A percentile compares a stretch with the other conserved stretches of the same genome.
These are phyloP conservation scores for Trichogramma evanescens DNA, from an alignment of 2,888 invertebrate species.

Conservation along the genomic window DNA sequence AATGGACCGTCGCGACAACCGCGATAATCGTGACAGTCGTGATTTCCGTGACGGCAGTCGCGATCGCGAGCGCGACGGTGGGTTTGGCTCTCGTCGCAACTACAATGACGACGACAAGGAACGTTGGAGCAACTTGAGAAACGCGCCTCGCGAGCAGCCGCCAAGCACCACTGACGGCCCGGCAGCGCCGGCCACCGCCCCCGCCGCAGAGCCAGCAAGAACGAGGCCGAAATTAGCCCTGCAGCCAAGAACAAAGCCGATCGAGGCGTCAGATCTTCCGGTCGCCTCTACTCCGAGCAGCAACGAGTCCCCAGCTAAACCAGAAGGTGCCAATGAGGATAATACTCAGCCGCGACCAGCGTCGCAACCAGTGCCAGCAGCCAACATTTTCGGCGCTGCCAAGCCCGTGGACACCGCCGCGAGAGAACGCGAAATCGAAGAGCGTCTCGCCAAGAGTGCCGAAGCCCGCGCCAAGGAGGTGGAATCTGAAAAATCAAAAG, in stretches of 20 bases:
- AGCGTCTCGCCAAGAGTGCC: slow-evolving; percentile 61
- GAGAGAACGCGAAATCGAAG: slow-evolving; percentile 85
- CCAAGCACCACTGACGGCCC: not conserved
- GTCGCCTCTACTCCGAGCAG: slow-evolving; percentile 22
- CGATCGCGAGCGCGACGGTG: slow-evolving; percentile 38
- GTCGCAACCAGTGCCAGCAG: slow-evolving; percentile 55
- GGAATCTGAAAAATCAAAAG: slow-evolving; percentile 22
- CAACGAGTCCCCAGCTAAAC: slow-evolving; percentile 19
- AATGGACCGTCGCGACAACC: slow-evolving; percentile 5
- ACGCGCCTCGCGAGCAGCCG: not conserved
- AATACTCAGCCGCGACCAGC: slow-evolving; percentile 30
- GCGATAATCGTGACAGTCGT: slow-evolving; percentile 17
- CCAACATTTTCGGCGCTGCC: slow-evolving; percentile 88
- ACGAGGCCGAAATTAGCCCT: slow-evolving; percentile 74
- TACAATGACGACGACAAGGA: slow-evolving; percentile 30
- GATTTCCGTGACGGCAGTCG: slow-evolving; percentile 47
- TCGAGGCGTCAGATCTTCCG: slow-evolving; percentile 42
- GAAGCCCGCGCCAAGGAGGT: slow-evolving; percentile 38
- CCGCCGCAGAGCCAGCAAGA: slow-evolving; percentile 48
- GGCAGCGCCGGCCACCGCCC: slow-evolving; percentile 4
- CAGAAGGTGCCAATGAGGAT: slow-evolving; percentile 25
- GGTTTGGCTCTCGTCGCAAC: slow-evolving; percentile 40
- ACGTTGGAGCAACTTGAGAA: slow-evolving; percentile 22
- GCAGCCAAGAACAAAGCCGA: slow-evolving; percentile 72
- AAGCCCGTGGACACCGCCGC: slow-evolving; percentile 92